Evolutionary conservation across 2,113 vertebrate species (phyloP).

Genomic region (Hiodon tergisus): DNA sequence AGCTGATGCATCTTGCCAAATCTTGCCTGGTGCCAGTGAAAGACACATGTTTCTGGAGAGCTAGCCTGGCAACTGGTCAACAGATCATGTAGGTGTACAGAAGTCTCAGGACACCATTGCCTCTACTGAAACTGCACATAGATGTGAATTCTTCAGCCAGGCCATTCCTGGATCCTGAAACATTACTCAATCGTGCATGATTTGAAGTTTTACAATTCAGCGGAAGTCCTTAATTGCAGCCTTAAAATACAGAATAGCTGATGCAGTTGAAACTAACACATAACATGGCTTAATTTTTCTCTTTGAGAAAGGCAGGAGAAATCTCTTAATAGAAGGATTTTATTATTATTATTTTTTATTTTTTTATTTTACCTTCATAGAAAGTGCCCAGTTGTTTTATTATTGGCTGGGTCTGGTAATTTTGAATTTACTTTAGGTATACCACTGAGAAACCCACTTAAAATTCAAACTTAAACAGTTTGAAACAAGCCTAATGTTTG

Average conservation of each 20-base stretch:
- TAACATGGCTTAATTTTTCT: too few species aligned
- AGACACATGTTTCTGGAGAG: slow-evolving; percentile 68
- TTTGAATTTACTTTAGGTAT: slow-evolving; percentile 17
- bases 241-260: too few species aligned
- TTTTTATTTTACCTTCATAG: neutral
- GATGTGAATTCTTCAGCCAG: neutral
- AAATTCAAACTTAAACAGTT: slow-evolving; percentile 33
- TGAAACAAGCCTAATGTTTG: slow-evolving; percentile 36
- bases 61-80: slow-evolving; percentile 55
- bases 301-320: too few species aligned
- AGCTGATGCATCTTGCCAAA: slow-evolving; percentile 81
- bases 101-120: slow-evolving; percentile 32
- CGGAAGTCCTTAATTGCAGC: too few species aligned
- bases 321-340: too few species aligned
- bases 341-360: too few species aligned
- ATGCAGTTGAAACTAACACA: too few species aligned
- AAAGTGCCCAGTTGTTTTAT: neutral
- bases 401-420: neutral
- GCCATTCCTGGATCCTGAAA: neutral
- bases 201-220: too few species aligned
- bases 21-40: slow-evolving; percentile 62
- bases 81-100: slow-evolving; percentile 45
- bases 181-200: neutral
- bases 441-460: neutral
- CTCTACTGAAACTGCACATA: slow-evolving; percentile 22